Evolutionary conservation across 2,888 invertebrate genomes (phyloP), one percentile per base, ranked within the genome.

Genomic region (Pollenia griseotomentosa): DNA sequence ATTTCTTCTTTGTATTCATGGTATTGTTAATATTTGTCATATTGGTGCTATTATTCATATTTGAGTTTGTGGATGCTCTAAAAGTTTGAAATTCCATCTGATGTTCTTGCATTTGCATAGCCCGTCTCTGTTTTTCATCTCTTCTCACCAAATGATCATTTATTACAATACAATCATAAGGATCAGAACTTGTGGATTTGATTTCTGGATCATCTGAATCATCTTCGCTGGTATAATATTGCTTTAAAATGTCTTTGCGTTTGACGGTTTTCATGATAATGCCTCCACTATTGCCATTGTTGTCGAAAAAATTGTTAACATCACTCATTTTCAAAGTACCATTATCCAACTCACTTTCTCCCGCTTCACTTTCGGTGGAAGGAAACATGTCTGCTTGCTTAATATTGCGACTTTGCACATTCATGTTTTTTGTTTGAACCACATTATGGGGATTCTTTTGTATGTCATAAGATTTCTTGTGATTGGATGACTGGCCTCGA

Each of bases 121-220:
- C 90, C 1, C 92, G 90, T 5, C 91, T 89, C 74, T 91, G 89
- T 86, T 94, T 95, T 33, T 94, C 94, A 87, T 94, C 94, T 92
- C 91, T 92, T 74, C 91, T 92, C 83, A 93, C 93, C 63, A 93
- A 90, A 90, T 96, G 97, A 93, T 97, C 97, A 89, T 97, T 97
- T 42, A 97, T 97, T 74, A 97, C 96, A 89, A 97, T 97, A 91
- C 97, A 97, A 91, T 96, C 96, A 89, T 96, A 96, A 44, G 96
- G 96, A 94, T 96, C 96, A 68, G 96, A 96, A 91, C 96, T 96
- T 68, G 96, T 96, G 71, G 96, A 96, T 92, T 92, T 93, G 10
- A 93, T 88, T 71, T 93, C 93, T 11, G 89, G 89, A 88, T 92
- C 93, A 70, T 95, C 96, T 10, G 96, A 95, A 91, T 96, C 96